A percentile compares a stretch with the other conserved stretches of the same genome.
Evolutionary conservation across 2,888 invertebrate species (phyloP).

Genomic region (Antheraea yamamai): DNA sequence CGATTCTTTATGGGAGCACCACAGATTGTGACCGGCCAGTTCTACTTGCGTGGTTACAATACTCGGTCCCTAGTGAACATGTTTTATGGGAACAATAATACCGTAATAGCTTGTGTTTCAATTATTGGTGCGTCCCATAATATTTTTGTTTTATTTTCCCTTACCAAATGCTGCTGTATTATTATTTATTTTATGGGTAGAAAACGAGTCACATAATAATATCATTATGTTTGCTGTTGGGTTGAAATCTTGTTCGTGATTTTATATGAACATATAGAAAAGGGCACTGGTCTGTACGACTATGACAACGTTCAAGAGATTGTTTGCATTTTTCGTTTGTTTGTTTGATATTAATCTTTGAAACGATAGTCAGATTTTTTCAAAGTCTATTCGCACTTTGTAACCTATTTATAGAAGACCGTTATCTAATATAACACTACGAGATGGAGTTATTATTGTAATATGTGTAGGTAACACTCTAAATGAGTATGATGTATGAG

Average conservation of each 20-base stretch:
- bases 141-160: slow-evolving; percentile 19
- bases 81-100: slow-evolving; percentile 54
- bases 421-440: too few species aligned
- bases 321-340: too few species aligned
- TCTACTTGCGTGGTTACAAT: slow-evolving; percentile 40
- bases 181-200: slow-evolving; percentile 17
- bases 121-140: slow-evolving; percentile 39
- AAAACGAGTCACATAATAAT: slow-evolving; percentile 11
- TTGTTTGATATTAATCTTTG: background rate
- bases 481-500: too few species aligned
- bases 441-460: too few species aligned
- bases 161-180: slow-evolving; percentile 16
- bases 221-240: slow-evolving; percentile 12
- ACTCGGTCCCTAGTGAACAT: slow-evolving; percentile 34
- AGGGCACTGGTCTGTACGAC: background rate
- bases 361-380: too few species aligned
- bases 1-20: slow-evolving; percentile 52
- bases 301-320: too few species aligned
- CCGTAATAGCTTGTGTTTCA: slow-evolving; percentile 47
- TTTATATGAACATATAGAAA: background rate
- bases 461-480: too few species aligned
- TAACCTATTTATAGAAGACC: too few species aligned
- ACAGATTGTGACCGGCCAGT: slow-evolving; percentile 39
- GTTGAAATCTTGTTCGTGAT: background rate
- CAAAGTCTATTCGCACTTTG: too few species aligned